Evolutionary conservation across 2,113 vertebrate genomes (phyloP).

Genomic region (Raja brachyura): DNA sequence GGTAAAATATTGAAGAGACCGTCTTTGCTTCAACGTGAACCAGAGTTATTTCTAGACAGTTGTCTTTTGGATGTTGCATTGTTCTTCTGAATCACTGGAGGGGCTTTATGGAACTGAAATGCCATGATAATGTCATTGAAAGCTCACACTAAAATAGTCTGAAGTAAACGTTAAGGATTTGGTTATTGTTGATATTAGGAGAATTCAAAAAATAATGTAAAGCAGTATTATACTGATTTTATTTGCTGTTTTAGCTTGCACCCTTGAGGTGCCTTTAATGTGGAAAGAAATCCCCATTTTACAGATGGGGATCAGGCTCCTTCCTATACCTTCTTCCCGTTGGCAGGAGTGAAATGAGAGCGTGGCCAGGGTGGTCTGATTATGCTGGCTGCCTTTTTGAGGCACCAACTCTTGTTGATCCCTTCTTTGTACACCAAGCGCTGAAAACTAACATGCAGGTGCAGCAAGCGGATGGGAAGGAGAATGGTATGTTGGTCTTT

Average conservation of each 20-base stretch:
- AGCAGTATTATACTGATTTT: background rate
- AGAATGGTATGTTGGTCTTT: no score
- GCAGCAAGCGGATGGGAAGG: no score
- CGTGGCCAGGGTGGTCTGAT: no score
- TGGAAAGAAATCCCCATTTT: background rate
- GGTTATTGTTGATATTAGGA: background rate
- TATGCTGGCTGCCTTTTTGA: no score
- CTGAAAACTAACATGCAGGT: no score
- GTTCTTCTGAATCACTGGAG: background rate
- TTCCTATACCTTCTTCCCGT: no score
- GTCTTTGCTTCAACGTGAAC: background rate
- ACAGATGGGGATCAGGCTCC: background rate
- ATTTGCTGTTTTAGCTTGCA: background rate
- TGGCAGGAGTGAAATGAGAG: no score
- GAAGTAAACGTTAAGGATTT: background rate
- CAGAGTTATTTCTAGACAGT: background rate
- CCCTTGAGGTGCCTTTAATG: background rate
- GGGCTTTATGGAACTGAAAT: background rate
- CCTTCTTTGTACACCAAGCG: no score
- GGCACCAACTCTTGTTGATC: no score
- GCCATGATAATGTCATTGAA: background rate
- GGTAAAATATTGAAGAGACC: background rate
- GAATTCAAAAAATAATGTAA: background rate
- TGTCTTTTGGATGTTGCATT: background rate
- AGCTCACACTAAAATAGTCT: background rate